Conservation (phyloP, 2,888 invertebrate genomes). For the Helicoverpa assulta region DNA sequence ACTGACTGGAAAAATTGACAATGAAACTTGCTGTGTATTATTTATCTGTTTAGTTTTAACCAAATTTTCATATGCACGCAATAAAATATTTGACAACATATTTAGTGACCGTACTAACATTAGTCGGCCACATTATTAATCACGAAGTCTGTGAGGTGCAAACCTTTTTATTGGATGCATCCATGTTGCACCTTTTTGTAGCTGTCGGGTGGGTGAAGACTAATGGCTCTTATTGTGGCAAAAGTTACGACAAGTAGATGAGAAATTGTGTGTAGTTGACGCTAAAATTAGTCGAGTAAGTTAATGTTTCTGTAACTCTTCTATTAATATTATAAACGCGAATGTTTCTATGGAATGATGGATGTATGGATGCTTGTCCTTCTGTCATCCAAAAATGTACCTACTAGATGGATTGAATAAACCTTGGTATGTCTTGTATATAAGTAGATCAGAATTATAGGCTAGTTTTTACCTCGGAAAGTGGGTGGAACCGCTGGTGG, state of each 20-base stretch:
- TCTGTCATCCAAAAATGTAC: too few relatives aligned
- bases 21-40: too few relatives aligned
- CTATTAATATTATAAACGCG: too few relatives aligned
- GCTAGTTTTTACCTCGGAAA: too few relatives aligned
- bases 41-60: too few relatives aligned
- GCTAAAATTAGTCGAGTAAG: neutral
- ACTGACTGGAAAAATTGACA: too few relatives aligned
- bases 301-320: neutral
- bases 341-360: too few relatives aligned
- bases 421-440: too few relatives aligned
- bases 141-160: neutral
- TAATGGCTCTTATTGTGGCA: neutral
- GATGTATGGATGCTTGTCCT: too few relatives aligned
- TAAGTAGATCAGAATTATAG: too few relatives aligned
- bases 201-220: neutral
- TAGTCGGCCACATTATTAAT: neutral
- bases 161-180: neutral
- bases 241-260: neutral
- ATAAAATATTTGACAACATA: neutral
- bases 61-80: neutral
- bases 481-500: too few relatives aligned
- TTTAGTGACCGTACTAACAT: constrained; percentile 7
- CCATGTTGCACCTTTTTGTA: constrained; percentile 14
- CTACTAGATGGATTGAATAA: too few relatives aligned
- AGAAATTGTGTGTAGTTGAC: neutral